A percentile compares a stretch with the other conserved stretches of the same genome.
phyloP scores from a whole-genome alignment of 2,888 invertebrate genomes.

The Andrena chrysosceles region DNA sequence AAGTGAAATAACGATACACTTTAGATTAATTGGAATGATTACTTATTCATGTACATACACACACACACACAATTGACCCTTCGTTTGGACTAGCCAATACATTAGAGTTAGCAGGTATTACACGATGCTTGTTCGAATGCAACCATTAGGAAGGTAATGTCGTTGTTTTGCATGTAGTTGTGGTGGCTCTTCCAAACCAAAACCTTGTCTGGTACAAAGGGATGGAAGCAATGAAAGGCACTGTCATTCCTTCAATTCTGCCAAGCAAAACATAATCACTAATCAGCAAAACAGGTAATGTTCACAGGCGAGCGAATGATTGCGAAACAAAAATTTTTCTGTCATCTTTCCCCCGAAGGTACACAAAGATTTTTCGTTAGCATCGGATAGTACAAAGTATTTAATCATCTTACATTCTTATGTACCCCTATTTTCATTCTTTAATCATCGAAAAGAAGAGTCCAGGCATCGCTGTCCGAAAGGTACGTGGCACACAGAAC shows the following conservation, averaged over 20 bases:
- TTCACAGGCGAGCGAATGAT: constrained; percentile 43
- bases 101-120: constrained; percentile 58
- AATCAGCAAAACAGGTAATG: constrained; percentile 83
- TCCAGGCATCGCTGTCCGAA: constrained; percentile 49
- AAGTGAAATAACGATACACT: background rate
- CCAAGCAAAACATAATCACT: constrained; percentile 85
- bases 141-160: constrained; percentile 81
- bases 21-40: constrained; percentile 5
- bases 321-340: constrained; percentile 49
- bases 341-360: constrained; percentile 10
- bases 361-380: constrained; percentile 14
- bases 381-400: constrained; percentile 1
- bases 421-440: constrained; percentile 29
- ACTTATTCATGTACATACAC: constrained; percentile 48
- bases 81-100: constrained; percentile 25
- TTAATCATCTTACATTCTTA: constrained; percentile 12
- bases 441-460: constrained; percentile 52
- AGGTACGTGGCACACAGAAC: constrained; percentile 64
- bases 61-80: background rate
- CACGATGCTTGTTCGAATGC: constrained; percentile 76
- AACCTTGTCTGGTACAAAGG: constrained; percentile 88
- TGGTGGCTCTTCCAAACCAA: constrained; percentile 88
- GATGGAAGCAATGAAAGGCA: constrained; percentile 86
- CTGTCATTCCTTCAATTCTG: constrained; percentile 86
- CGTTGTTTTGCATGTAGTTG: constrained; percentile 86